Base-by-base conservation (phyloP, 2,797 vertebrate genomes). In the Bovichtus diacanthus region DNA sequence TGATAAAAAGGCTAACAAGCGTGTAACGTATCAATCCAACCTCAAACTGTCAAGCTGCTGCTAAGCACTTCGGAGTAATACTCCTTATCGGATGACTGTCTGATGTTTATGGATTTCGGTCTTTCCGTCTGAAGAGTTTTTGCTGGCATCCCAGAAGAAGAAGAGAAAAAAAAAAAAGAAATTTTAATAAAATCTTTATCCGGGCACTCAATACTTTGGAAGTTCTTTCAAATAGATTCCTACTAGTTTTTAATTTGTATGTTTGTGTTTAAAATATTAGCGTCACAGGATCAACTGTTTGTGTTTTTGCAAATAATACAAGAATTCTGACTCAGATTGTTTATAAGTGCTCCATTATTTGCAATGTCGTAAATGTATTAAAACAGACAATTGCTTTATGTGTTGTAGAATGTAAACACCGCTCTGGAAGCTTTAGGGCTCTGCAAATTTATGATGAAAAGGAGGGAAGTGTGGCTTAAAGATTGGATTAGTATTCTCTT, bases 21-120 rank as follows among this genome's bases (percentile, higher is more conserved):
- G 21, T 72, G 51, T 82, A 77, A 44, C 72, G 8, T 55, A 50
- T 80, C 71, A 83, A 59, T 76, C 62, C 68, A 81, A 67, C 76
- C 78, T 50, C 70, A 74, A 83, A 80, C 83, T 87, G 82, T 87
- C 82, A 72, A 54, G 70, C 70, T 34, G 47, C 69, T 56, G 81
- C 70, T 81, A 60, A 84, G 70, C 78, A 67, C 81, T 80, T 81
- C 23, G 59, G 47, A 81, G 61, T 55, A 25, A 54, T 55, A 39
- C 68, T 75, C 47, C 64, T 84, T 80, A 81, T 77, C 46, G 25
- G 66, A 72, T 65, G 19, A 76, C 72, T 81, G 72, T 66, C 69
- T 76, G 59, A 75, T 78, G 70, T 86, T 78, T 78, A 78, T 76
- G 77, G 74, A 81, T 88, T 80, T 76, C 62, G 31, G 9, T 64